Conservation (phyloP, 1,140 invertebrate species). For the Drosophila saltans region DNA sequence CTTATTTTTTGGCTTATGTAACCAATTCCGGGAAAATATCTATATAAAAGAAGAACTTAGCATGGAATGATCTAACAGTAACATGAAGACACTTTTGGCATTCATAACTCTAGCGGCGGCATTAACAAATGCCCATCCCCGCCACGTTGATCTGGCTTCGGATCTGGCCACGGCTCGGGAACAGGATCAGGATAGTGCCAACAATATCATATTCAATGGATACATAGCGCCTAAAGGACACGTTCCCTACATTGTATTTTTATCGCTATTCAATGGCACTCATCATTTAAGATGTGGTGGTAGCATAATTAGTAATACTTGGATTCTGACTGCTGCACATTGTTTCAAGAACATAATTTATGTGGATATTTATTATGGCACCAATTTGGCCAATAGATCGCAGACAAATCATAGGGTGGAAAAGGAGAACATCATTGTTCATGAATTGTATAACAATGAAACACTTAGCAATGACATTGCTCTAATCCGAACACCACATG, state of each 20-base stretch:
- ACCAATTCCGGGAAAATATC: not conserved
- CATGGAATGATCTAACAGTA: not conserved
- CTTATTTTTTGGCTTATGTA: too few relatives aligned
- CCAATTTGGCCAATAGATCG: conserved; percentile 26
- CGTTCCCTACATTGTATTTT: conserved; percentile 84
- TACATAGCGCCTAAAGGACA: conserved; percentile 72
- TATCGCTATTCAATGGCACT: conserved; percentile 70
- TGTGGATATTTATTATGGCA: conserved; percentile 63
- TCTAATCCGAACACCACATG: conserved; percentile 46
- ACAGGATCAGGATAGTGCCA: not conserved
- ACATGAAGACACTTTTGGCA: conserved; percentile 45
- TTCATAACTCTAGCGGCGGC: conserved; percentile 37
- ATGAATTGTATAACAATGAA: conserved; percentile 39
- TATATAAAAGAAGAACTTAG: not conserved
- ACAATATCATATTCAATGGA: conserved; percentile 54
- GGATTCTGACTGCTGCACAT: conserved; percentile 86
- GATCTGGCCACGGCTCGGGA: not conserved
- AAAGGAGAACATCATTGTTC: conserved; percentile 41
- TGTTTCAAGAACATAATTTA: conserved; percentile 74
- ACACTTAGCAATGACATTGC: conserved; percentile 50
- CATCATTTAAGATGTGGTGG: conserved; percentile 83
- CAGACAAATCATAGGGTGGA: conserved; percentile 28
- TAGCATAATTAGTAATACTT: conserved; percentile 84
- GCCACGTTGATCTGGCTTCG: not conserved
- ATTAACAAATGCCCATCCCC: not conserved